Evolutionary conservation across 2,888 invertebrate genomes (phyloP), one percentile per base, ranked within the genome.

Genomic region (Meiosimyza decipiens): DNA sequence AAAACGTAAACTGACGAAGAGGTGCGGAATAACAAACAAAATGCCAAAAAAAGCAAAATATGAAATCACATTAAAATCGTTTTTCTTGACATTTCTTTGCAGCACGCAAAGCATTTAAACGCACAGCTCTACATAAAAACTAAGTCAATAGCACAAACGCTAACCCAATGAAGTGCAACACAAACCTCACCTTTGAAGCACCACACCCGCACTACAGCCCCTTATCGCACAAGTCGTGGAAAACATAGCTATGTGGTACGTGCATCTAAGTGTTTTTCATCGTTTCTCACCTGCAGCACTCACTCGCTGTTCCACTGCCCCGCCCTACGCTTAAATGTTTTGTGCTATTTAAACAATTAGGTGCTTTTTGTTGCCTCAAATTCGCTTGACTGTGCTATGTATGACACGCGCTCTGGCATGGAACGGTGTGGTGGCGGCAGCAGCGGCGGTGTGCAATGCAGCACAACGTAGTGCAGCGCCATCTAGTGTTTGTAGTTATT

Each of bases 281-380:
- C 40, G 6, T 40, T 40, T 40, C 40, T 40, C 40, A 40, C 40
- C 40, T 40, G 40, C 40, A 40, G 1, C 40, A 9, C 40, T 1
- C 9, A 40, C 40, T 40, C 9, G 40, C 40, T 9, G 6, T 7
- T 11, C 33, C 5, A 6, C 16, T 28, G 33, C 33, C 40, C 52
- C 55, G 16, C 54, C 28, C 54, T 22, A n/a, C 66, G 40, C 66
- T 66, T 66, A 66, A 66, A 67, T 67, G 57, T 57, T 28, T 57
- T 57, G 57, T 57, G 55, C 67, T 47, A 67, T 57, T 67, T 67
- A 47, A 67, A 67, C 67, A 67, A 67, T 67, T 67, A 67, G 55
- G 57, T 57, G 55, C 22, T 67, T 64, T 57, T 63, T 28, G 22
- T n/a, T 49, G 22, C 55, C 47, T 67, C 57, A 40, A 55, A 40